Evolutionary conservation across 1,140 invertebrate genomes (phyloP), one percentile per base, ranked within the genome.

Genomic region (Stenopsyche tienmushanensis): DNA sequence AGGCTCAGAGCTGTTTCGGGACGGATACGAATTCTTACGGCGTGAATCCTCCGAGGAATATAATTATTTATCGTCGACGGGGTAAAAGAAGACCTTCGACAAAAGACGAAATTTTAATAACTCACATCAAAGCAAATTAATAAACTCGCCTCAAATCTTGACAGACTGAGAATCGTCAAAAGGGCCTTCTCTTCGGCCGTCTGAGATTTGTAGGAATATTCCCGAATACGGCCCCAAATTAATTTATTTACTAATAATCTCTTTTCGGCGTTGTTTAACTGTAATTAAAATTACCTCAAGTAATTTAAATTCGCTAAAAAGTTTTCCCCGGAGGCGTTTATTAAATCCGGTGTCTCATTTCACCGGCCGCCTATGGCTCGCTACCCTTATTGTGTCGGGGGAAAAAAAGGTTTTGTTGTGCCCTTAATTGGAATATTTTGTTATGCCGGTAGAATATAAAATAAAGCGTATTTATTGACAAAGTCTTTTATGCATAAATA

Each of bases 281-380:
- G 54, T 57, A 57, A 57, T 57, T 57, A 57, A 57, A 42, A 57
- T 57, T 57, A 57, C 54, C 54, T 57, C 34, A 57, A 57, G 54
- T 17, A 41, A 23, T 57, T 55, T 34, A 55, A 55, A 55, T 2
- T 34, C 13, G 52, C 47, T 15, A 5, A 25, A 39, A 55, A 55
- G 7, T 39, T 55, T 55, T 39, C 18, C 49, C 20, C 20, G 9
- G 18, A 15, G 24, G 52, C 52, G 52, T 34, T 34, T 34, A 55
- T 55, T 55, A 55, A 9, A 25, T 34, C 29, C 7, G 26, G 25
- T n/a, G 52, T 57, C 24, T 21, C 34, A 18, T 42, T 20, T 42
- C 29, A 21, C 5, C 54, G 39, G 29, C 15, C 15, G 20, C 23
- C 15, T 1, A 34, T n/a, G n/a, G n/a, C n/a, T n/a, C n/a, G 29